Evolutionary conservation across 2,113 vertebrate genomes (phyloP).

Genomic region (Cynopterus brachyotis): DNA sequence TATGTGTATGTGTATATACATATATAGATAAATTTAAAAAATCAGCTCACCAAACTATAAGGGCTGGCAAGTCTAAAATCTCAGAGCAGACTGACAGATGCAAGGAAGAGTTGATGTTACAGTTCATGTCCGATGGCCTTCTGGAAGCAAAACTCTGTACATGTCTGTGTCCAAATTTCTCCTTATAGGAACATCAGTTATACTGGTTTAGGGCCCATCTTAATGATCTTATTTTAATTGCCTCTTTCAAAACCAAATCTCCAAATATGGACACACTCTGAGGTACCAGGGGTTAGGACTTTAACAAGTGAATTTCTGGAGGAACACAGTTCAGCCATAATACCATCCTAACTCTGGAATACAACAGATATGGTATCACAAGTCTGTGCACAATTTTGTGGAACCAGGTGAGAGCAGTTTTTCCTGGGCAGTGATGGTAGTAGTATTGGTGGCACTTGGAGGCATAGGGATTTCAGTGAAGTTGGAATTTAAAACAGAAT

Average conservation of each 20-base stretch:
- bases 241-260: not conserved
- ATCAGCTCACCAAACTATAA: not conserved
- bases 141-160: not conserved
- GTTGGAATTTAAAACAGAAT: not conserved
- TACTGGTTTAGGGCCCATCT: not conserved
- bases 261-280: not conserved
- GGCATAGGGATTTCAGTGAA: not conserved
- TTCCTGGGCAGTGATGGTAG: not conserved
- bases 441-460: not conserved
- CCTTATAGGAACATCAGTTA: not conserved
- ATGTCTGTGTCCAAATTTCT: not conserved
- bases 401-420: not conserved
- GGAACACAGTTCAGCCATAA: not conserved
- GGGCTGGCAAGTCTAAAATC: not conserved
- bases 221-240: not conserved
- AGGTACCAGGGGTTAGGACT: not conserved
- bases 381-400: not conserved
- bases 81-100: not conserved
- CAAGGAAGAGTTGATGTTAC: not conserved
- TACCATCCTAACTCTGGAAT: not conserved
- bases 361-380: not conserved
- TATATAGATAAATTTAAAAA: not conserved
- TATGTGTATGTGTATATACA: not conserved
- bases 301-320: not conserved
- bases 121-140: not conserved